These are phyloP conservation scores for Catharus ustulatus DNA, from an alignment of 2,797 vertebrate genomes.

Conservation along the genomic window DNA sequence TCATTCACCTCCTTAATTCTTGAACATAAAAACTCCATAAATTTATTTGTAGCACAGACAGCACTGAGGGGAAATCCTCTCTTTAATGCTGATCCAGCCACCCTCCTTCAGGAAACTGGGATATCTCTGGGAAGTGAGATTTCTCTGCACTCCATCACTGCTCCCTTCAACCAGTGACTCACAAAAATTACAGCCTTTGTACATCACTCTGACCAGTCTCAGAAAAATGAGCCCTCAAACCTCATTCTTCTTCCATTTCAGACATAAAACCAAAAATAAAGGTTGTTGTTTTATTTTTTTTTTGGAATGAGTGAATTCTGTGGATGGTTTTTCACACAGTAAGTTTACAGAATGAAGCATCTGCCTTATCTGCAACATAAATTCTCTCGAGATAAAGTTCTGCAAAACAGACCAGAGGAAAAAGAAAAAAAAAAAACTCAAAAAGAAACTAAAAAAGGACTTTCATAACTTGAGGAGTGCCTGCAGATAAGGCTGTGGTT, in stretches of 20 bases:
- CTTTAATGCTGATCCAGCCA: not conserved
- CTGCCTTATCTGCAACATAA: not conserved
- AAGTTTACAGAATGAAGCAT: not conserved
- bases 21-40: not conserved
- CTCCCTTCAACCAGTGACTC: slow-evolving; percentile 36
- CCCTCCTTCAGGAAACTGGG: not conserved
- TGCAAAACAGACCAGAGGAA: not conserved
- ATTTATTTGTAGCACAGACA: not conserved
- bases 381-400: not conserved
- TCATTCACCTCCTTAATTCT: not conserved
- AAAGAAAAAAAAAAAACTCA: not conserved
- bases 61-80: slow-evolving; percentile 8
- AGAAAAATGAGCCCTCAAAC: slow-evolving; percentile 35
- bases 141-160: not conserved
- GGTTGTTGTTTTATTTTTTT: not conserved
- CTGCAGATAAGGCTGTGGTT: not conserved
- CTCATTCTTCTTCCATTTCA: not conserved
- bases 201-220: not conserved
- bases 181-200: not conserved
- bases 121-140: slow-evolving; percentile 17
- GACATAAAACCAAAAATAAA: not conserved
- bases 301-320: not conserved
- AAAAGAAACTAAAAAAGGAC: too few relatives aligned
- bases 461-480: not conserved
- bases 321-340: not conserved